A percentile compares a stretch with the other conserved stretches of the same genome.
Conservation (phyloP, 1,140 invertebrate genomes). For the Neuroterus valhalla region DNA sequence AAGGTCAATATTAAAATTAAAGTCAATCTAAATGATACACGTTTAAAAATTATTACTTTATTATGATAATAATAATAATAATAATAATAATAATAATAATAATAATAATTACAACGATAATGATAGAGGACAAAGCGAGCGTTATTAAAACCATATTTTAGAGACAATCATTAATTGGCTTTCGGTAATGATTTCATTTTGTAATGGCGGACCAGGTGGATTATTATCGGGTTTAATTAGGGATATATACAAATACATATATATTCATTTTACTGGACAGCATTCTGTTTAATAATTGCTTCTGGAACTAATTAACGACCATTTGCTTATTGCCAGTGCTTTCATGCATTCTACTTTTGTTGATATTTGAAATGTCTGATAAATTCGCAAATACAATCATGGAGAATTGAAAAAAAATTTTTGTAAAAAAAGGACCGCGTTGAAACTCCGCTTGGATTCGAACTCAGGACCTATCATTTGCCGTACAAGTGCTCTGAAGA, state of each 20-base stretch:
- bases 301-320: conserved; percentile 29
- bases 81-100: background rate
- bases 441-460: too few relatives aligned
- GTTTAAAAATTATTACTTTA: too few relatives aligned
- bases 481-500: too few relatives aligned
- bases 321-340: conserved; percentile 20
- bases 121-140: conserved; percentile 1
- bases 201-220: conserved; percentile 22
- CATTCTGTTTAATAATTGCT: conserved; percentile 25
- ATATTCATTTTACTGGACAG: conserved; percentile 15
- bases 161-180: conserved; percentile 14
- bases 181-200: conserved; percentile 27
- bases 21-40: too few relatives aligned
- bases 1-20: too few relatives aligned
- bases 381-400: too few relatives aligned
- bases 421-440: too few relatives aligned
- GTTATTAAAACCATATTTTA: background rate
- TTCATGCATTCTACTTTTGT: background rate
- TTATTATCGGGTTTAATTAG: conserved; percentile 21
- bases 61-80: too few relatives aligned
- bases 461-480: too few relatives aligned
- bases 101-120: background rate
- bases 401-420: too few relatives aligned
- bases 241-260: background rate
- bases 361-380: too few relatives aligned